These are phyloP conservation scores for Chrysomela aeneicollis DNA, from an alignment of 2,888 invertebrate genomes.

Conservation along the genomic window DNA sequence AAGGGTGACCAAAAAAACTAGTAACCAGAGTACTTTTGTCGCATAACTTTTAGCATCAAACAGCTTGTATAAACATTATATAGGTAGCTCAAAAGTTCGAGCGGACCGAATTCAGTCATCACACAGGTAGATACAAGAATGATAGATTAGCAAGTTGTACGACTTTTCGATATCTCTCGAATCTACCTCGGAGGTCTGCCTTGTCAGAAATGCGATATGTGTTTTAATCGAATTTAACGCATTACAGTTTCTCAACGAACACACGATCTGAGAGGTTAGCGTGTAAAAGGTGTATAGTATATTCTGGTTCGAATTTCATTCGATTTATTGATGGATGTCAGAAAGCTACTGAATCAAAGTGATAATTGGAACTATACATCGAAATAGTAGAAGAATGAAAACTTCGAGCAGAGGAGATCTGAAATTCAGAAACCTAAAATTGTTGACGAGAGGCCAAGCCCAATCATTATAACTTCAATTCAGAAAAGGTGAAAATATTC, in stretches of 20 bases:
- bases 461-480: no score
- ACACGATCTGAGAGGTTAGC: constrained; percentile 40
- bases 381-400: not conserved
- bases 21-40: constrained; percentile 48
- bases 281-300: constrained; percentile 26
- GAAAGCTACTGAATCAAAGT: constrained; percentile 30
- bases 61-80: constrained; percentile 48
- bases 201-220: constrained; percentile 58
- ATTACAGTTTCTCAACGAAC: constrained; percentile 52
- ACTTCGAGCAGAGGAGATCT: no score
- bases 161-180: constrained; percentile 45
- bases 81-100: constrained; percentile 47
- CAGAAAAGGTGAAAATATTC: no score
- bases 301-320: constrained; percentile 30
- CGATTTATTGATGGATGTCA: constrained; percentile 32
- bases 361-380: constrained; percentile 6
- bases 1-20: constrained; percentile 24
- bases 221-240: constrained; percentile 61
- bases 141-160: not conserved
- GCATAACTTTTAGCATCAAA: constrained; percentile 48
- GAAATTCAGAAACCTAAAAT: no score
- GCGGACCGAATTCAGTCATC: constrained; percentile 14
- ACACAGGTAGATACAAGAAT: no score
- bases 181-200: constrained; percentile 57
- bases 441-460: no score